These are phyloP conservation scores for Cataglyphis rosenhaueri DNA, from an alignment of 2,888 invertebrate genomes.

Conservation along the genomic window DNA sequence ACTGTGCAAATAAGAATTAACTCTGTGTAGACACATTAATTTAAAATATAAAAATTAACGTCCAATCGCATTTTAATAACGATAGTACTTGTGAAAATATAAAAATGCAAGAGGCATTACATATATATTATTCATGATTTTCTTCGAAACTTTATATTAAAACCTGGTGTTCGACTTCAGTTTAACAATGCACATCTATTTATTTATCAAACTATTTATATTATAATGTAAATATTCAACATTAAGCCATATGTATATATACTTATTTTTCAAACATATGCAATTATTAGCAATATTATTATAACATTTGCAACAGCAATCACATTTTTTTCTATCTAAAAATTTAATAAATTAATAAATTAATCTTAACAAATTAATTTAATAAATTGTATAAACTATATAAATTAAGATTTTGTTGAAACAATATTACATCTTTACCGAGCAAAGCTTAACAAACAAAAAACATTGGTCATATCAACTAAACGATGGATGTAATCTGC, in stretches of 20 bases:
- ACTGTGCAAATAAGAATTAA: constrained; percentile 37
- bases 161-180: constrained; percentile 28
- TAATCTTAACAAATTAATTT: too few relatives aligned
- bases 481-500: not conserved
- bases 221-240: constrained; percentile 60
- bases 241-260: constrained; percentile 51
- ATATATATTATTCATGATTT: constrained; percentile 29
- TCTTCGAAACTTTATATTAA: not conserved
- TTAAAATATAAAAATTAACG: constrained; percentile 68
- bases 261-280: constrained; percentile 51
- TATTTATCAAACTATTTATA: constrained; percentile 76
- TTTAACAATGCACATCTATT: constrained; percentile 64
- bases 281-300: constrained; percentile 6
- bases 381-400: not conserved
- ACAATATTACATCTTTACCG: not conserved
- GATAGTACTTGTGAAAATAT: constrained; percentile 47
- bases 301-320: constrained; percentile 3
- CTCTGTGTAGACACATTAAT: constrained; percentile 60
- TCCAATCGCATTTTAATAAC: constrained; percentile 59
- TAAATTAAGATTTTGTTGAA: constrained; percentile 15
- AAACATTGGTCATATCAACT: not conserved
- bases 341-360: not conserved
- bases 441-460: not conserved
- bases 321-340: not conserved
- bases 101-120: constrained; percentile 35